Percentiles rank a stretch among this genome's conserved stretches.
Evolutionary conservation across 2,888 invertebrate genomes (phyloP).

Genomic region (Drosophila glabriapex): DNA sequence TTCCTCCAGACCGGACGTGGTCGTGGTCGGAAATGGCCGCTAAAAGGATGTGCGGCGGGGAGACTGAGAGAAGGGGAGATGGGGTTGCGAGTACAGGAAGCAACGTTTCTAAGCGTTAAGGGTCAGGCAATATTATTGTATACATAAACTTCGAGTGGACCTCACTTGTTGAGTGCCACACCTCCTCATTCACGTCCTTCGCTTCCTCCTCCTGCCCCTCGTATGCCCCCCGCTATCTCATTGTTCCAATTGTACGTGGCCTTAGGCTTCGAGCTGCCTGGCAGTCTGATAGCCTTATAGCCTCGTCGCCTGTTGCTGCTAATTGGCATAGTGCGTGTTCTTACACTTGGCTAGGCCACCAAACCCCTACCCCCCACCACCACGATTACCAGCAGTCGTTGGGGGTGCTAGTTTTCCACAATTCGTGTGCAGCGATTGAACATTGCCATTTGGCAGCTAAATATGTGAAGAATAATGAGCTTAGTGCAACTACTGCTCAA

Average conservation of each 20-base stretch:
- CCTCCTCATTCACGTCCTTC: neutral
- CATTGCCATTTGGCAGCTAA: constrained; percentile 39
- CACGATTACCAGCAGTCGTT: neutral
- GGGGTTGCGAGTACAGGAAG: constrained; percentile 3
- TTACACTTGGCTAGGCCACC: constrained; percentile 52
- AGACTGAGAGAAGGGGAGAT: neutral
- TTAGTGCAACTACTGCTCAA: constrained; percentile 20
- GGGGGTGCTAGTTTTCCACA: neutral
- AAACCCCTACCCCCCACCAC: neutral
- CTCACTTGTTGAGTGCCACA: constrained; percentile 66
- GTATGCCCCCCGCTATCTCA: constrained; percentile 28
- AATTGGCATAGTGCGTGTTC: constrained; percentile 74
- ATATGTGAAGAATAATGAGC: constrained; percentile 35
- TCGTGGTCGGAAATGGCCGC: constrained; percentile 73
- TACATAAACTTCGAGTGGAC: constrained; percentile 66
- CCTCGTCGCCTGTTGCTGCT: constrained; percentile 64
- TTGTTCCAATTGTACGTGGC: constrained; percentile 32
- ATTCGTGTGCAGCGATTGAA: constrained; percentile 43
- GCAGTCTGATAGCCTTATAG: constrained; percentile 3
- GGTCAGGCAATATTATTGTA: constrained; percentile 63
- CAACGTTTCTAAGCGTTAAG: constrained; percentile 18
- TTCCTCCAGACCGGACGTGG: constrained; percentile 67
- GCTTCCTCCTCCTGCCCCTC: neutral
- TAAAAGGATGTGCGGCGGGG: constrained; percentile 64
- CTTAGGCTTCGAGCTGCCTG: constrained; percentile 20